Base-by-base conservation (phyloP, 2,888 invertebrate species). In the Nematopogon swammerdamellus region DNA sequence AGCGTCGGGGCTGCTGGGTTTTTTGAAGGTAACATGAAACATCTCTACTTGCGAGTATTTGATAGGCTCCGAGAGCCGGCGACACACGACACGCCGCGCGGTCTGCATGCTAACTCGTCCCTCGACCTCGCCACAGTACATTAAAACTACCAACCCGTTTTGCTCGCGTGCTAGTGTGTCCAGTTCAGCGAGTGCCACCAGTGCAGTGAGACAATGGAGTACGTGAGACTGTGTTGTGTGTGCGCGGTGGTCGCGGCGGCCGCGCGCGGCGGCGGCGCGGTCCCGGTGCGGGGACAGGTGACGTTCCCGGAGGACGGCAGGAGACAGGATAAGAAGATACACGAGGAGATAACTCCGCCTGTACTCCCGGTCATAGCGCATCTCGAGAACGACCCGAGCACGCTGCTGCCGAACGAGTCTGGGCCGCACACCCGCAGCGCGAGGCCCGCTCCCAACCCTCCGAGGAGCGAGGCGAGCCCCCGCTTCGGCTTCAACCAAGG, bases 61-160 rank as follows among this genome's bases (percentile, higher is more conserved):
- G 25, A 25, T 25, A 25, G 8, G 25, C 25, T 4, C 25, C 25
- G 25, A 25, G 25, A 25, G 25, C 25, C 4, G 25, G 8, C 25
- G 25, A 25, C 25, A 25, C 25, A 36, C 36, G 36, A 14, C 11
- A 3, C 77, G 75, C 64, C 72, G 65, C 71, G 70, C 75, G 79
- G 64, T 79, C 70, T 77, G 79, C 79, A 79, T 79, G 79, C 77
- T 74, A 79, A 77, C 74, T 62, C 64, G 57, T 64, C 60, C 53
- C 46, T 51, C 65, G 75, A 73, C 76, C 77, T 77, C 73, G 74
- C 56, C 56, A 52, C 36, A 14, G 11, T 14, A 36, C 76, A 76
- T 77, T 79, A 76, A 79, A 70, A 77, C 74, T 64, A 71, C 69
- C 71, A 68, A 72, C 59, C 60, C 65, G 66, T 53, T 62, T 14